Evolutionary conservation across 2,113 vertebrate genomes (phyloP).

Genomic region (Mus musculus): GRCm39 chr8:46693501-46694000

Average conservation of each 20-base stretch:
- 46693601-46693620: background rate
- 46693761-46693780: background rate
- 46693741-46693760: background rate
- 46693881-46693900: background rate
- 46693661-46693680: background rate
- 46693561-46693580: background rate
- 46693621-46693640: background rate
- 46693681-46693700: background rate
- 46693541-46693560: background rate
- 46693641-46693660: background rate
- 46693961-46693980: background rate
- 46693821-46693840: background rate
- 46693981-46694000: background rate
- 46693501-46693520: background rate
- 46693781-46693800: background rate
- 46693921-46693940: background rate
- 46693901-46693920: background rate
- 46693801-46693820: background rate
- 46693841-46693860: background rate
- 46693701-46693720: background rate
- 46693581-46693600: background rate
- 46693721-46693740: background rate
- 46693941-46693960: background rate
- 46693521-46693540: background rate
- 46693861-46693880: background rate